phyloP scores from a whole-genome alignment of 2,113 vertebrate species.

The Elanoides forficatus region DNA sequence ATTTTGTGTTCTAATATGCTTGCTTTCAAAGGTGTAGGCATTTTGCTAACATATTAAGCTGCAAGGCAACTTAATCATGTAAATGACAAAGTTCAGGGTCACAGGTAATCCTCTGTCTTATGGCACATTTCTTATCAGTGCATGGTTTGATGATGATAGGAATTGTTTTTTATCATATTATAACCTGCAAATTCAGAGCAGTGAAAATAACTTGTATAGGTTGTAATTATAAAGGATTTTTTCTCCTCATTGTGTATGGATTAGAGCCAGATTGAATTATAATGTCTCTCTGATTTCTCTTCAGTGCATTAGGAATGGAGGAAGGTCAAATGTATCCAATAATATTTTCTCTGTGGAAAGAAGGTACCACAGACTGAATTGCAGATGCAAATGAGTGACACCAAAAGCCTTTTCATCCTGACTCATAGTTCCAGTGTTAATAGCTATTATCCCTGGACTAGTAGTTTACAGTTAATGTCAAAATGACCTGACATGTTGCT shows the following conservation, averaged over 20 bases:
- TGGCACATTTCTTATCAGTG: conserved; percentile 15
- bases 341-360: conserved; percentile 18
- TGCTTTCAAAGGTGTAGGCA: conserved; percentile 8
- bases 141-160: conserved; percentile 49
- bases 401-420: neutral
- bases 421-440: neutral
- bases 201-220: neutral
- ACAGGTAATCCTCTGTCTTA: conserved; percentile 39
- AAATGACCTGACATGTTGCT: neutral
- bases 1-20: conserved; percentile 6
- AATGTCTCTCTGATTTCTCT: neutral
- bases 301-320: neutral
- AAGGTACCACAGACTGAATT: neutral
- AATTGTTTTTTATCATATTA: conserved; percentile 13
- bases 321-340: neutral
- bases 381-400: neutral
- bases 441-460: neutral
- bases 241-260: neutral
- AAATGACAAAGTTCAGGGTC: conserved; percentile 25
- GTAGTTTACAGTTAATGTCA: conserved; percentile 9
- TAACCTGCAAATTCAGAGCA: neutral
- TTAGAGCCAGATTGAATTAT: conserved; percentile 32
- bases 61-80: conserved; percentile 22
- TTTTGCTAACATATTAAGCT: conserved; percentile 9
- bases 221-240: conserved; percentile 30